Base-by-base conservation (phyloP, 2,797 vertebrate genomes). In the Etheostoma nigrum region DNA sequence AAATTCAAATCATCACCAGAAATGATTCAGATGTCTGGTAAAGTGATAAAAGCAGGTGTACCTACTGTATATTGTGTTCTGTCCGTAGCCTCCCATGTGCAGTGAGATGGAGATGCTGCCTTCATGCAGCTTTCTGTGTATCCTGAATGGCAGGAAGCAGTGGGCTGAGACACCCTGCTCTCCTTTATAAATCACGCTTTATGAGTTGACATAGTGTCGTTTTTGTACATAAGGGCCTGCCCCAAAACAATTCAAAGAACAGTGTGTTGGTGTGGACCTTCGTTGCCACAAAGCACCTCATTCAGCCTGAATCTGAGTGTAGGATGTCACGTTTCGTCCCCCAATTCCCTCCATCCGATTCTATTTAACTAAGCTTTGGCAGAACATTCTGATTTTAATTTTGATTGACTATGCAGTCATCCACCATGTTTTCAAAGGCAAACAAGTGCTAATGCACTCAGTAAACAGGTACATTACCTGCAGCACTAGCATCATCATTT, bases 161-260 rank as follows among this genome's bases (percentile, higher is more conserved):
- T 84, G 87, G 84, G 85, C 69, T 23, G 76, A 82, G 80, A 65
- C 67, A 74, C 78, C 79, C 76, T 61, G 27, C 52, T 74, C 79
- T 79, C 70, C 53, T 83, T 84, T 69, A 85, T 86, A 88, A 88
- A 87, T 86, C 76, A 72, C 81, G 59, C 85, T 87, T 85, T 82
- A 85, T 87, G 87, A 83, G 85, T 81, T 85, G 75, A 89, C 88
- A 84, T 86, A 84, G 89, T 86, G 86, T 72, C 40, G 54, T 89
- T 89, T 88, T 89, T 88, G 84, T 91, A 85, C 82, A 65, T 79
- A 51, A 72, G 65, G 68, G 71, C 72, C 77, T 30, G 79, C 79
- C 78, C 80, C 64, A 21, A 84, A 90, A 92, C 91, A 92, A 89
- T 89, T 93, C 87, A 92, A 91, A 89, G 88, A 82, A 62, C 74